phyloP scores from a whole-genome alignment of 1,140 invertebrate species.

The Cylas formicarius region DNA sequence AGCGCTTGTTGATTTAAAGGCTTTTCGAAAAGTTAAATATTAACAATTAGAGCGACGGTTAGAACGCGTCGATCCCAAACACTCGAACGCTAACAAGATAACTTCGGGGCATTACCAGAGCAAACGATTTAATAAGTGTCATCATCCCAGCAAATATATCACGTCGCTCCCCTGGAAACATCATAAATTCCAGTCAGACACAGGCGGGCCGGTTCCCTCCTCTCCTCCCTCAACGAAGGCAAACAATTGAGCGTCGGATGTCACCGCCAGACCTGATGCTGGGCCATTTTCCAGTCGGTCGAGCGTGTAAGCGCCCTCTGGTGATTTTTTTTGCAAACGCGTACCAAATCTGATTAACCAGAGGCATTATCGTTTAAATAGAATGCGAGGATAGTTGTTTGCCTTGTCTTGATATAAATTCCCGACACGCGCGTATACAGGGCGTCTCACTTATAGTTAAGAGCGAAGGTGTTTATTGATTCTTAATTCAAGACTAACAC shows the following conservation, averaged over 20 bases:
- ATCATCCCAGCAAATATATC: constrained; percentile 38
- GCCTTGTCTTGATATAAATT: too few relatives aligned
- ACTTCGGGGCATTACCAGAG: constrained; percentile 26
- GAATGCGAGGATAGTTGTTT: too few relatives aligned
- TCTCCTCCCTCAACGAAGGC: constrained; percentile 13
- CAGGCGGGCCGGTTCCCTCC: constrained; percentile 21
- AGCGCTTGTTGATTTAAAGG: too few relatives aligned
- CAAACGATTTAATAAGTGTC: constrained; percentile 42
- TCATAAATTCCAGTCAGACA: constrained; percentile 41
- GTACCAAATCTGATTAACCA: constrained; percentile 19
- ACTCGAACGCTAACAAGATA: too few relatives aligned
- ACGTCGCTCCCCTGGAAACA: constrained; percentile 33
- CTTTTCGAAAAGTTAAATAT: too few relatives aligned
- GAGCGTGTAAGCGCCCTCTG: constrained; percentile 23
- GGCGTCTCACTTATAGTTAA: too few relatives aligned
- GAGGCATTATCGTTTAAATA: constrained; percentile 18
- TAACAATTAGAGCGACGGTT: too few relatives aligned
- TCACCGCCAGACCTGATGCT: constrained; percentile 37
- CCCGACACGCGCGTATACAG: too few relatives aligned
- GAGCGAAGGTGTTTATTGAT: too few relatives aligned
- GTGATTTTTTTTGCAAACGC: constrained; percentile 18
- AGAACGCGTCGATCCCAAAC: too few relatives aligned
- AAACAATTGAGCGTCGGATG: constrained; percentile 39
- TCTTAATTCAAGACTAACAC: too few relatives aligned
- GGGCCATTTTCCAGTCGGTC: constrained; percentile 38